Percentiles rank a stretch among this genome's conserved stretches.
Evolutionary conservation across 2,113 vertebrate genomes (phyloP).

Genomic region (Chaetura pelagica): DNA sequence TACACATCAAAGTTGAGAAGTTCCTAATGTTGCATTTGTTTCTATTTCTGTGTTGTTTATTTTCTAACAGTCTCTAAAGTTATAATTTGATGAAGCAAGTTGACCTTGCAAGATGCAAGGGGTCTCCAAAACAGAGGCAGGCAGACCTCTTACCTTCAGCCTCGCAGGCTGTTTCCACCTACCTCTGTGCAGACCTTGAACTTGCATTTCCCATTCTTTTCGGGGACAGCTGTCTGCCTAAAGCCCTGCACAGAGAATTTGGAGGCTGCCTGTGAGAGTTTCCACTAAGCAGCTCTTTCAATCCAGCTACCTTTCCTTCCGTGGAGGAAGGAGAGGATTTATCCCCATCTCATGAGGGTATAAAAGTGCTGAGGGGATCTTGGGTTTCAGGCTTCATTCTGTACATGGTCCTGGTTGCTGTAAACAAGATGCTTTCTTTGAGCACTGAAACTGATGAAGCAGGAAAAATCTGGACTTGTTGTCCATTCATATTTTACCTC

Average conservation of each 20-base stretch:
- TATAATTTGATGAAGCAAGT: background rate
- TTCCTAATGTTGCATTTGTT: background rate
- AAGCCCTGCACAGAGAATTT: background rate
- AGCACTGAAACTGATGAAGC: constrained; percentile 30
- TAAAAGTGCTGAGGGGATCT: background rate
- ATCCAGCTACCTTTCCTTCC: background rate
- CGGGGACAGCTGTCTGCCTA: background rate
- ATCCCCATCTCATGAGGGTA: background rate
- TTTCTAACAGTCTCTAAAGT: background rate
- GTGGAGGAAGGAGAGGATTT: background rate
- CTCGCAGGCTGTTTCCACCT: background rate
- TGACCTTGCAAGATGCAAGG: background rate
- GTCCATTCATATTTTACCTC: constrained; percentile 32
- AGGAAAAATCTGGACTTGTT: constrained; percentile 2
- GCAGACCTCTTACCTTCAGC: background rate
- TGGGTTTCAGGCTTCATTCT: constrained; percentile 14
- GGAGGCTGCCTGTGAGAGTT: background rate
- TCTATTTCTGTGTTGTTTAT: constrained; percentile 9
- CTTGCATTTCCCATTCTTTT: background rate
- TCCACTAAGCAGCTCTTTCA: background rate
- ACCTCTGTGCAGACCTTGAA: background rate
- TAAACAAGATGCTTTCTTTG: constrained; percentile 25
- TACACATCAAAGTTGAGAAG: background rate
- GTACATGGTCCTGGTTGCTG: background rate
- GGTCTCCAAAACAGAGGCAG: background rate